These are phyloP conservation scores for Petrocephalus microphthalmus DNA, from an alignment of 2,113 vertebrate genomes.

Conservation along the genomic window DNA sequence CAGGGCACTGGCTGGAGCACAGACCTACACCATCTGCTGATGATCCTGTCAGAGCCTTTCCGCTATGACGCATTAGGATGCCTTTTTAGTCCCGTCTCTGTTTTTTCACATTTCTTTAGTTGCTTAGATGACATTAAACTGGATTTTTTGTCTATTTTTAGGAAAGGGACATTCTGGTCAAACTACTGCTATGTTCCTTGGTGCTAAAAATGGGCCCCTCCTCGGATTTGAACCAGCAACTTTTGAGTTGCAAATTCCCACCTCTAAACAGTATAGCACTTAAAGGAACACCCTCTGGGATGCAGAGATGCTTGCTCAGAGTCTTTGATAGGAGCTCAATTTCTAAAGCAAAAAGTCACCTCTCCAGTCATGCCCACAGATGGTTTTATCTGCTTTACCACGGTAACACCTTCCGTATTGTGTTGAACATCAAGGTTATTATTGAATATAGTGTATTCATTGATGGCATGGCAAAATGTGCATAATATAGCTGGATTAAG, in stretches of 20 bases:
- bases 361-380: neutral
- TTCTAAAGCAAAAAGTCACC: neutral
- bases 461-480: too few relatives aligned
- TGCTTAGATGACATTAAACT: neutral
- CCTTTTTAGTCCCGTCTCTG: neutral
- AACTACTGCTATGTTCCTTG: neutral
- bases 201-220: neutral
- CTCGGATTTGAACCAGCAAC: neutral
- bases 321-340: neutral
- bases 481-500: too few relatives aligned
- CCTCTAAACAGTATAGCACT: neutral
- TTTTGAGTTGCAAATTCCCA: neutral
- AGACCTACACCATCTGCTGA: neutral
- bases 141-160: neutral
- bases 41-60: neutral
- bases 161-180: neutral
- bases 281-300: neutral
- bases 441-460: neutral
- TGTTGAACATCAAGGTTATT: neutral
- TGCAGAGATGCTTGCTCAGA: neutral
- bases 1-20: neutral
- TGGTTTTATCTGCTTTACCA: neutral
- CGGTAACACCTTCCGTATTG: neutral
- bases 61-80: neutral
- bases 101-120: neutral